Evolutionary conservation across 2,113 vertebrate genomes (phyloP).

Genomic region (Ranitomeya variabilis): DNA sequence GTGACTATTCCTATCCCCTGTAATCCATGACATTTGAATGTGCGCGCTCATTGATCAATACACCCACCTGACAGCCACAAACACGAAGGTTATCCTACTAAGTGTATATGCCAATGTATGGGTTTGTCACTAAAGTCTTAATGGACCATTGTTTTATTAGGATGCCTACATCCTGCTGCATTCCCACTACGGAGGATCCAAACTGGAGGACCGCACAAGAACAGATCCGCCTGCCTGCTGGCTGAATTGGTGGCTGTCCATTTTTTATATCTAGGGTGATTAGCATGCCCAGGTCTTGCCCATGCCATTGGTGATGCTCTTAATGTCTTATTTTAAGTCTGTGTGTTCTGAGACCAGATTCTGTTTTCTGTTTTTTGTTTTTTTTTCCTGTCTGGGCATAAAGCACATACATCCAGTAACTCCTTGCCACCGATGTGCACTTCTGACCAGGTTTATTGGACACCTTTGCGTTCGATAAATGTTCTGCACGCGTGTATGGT

Average conservation of each 20-base stretch:
- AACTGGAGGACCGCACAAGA: not conserved
- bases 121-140: not conserved
- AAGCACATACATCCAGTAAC: not conserved
- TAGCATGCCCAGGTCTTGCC: not conserved
- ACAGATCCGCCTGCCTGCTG: not conserved
- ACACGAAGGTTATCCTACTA: not conserved
- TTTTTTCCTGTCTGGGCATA: not conserved
- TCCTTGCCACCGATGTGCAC: not conserved
- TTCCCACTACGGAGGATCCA: not conserved
- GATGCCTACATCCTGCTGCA: slow-evolving; percentile 12
- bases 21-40: not conserved
- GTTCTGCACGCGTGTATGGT: not conserved
- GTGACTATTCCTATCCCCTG: not conserved
- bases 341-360: not conserved
- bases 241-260: not conserved
- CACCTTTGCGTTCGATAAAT: not conserved
- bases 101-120: slow-evolving; percentile 8
- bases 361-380: not conserved
- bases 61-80: slow-evolving; percentile 31
- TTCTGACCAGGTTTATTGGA: not conserved
- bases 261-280: not conserved
- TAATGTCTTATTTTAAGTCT: not conserved
- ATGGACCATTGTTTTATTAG: not conserved
- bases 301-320: not conserved
- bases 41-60: not conserved